A percentile compares a stretch with the other conserved stretches of the same genome.
These are phyloP conservation scores for Tachuris rubrigastra DNA, from an alignment of 2,113 vertebrate species.

Conservation along the genomic window DNA sequence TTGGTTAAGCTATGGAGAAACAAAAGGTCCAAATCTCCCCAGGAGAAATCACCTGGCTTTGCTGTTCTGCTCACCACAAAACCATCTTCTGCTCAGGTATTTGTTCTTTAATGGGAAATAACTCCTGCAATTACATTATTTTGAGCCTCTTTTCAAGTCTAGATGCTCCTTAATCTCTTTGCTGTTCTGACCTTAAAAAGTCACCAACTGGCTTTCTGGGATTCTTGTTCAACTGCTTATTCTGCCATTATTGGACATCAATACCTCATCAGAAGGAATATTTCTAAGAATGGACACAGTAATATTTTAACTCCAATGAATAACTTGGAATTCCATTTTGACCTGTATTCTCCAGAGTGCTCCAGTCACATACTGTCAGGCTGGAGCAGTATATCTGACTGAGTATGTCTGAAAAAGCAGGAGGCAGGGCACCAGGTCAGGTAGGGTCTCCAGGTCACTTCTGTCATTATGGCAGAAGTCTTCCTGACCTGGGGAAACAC, in stretches of 20 bases:
- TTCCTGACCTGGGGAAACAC: background rate
- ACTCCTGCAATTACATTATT: background rate
- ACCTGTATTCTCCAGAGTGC: slow-evolving; percentile 19
- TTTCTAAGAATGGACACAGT: slow-evolving; percentile 19
- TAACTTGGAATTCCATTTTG: slow-evolving; percentile 63
- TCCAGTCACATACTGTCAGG: slow-evolving; percentile 26
- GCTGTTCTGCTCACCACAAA: background rate
- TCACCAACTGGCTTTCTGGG: background rate
- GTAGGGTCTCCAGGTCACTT: background rate
- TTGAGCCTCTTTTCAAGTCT: background rate
- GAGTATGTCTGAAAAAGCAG: slow-evolving; percentile 46
- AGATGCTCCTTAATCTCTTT: rapidly evolving
- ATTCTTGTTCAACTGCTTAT: background rate
- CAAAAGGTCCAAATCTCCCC: background rate
- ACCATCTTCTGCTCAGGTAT: background rate
- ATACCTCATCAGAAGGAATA: slow-evolving; percentile 26
- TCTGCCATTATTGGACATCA: slow-evolving; percentile 22
- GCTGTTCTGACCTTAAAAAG: background rate
- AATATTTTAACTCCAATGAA: slow-evolving; percentile 63
- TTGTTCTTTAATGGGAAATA: background rate
- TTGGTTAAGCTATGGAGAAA: background rate
- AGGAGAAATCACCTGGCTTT: background rate
- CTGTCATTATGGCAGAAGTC: background rate
- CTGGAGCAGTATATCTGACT: slow-evolving; percentile 23
- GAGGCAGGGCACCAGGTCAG: background rate